These are phyloP conservation scores for Penaeus japonicus DNA, from an alignment of 1,140 invertebrate genomes.

Conservation along the genomic window DNA sequence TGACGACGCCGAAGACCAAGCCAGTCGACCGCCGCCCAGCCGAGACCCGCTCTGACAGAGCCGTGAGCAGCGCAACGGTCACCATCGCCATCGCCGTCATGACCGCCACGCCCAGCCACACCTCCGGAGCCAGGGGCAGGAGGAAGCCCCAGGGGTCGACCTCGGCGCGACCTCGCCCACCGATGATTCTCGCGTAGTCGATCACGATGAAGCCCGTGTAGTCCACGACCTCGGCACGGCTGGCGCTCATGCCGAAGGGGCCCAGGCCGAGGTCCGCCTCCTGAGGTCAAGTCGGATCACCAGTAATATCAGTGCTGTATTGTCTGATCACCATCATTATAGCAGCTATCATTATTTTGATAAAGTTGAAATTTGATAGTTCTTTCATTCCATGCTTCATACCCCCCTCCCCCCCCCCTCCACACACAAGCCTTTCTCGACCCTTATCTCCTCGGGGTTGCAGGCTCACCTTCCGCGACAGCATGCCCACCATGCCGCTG, in stretches of 20 bases:
- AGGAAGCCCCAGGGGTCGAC: constrained; percentile 17
- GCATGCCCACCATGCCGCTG: constrained; percentile 28
- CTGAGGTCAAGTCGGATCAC: neutral
- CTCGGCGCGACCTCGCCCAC: neutral
- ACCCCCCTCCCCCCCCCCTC: too few relatives aligned
- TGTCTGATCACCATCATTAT: too few relatives aligned
- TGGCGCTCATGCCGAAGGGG: neutral
- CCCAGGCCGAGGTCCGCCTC: constrained; percentile 1
- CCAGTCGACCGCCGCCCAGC: too few relatives aligned
- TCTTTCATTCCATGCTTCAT: too few relatives aligned
- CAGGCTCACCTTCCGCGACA: constrained; percentile 9
- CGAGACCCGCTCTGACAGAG: neutral
- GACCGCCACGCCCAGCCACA: neutral
- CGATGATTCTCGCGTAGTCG: neutral
- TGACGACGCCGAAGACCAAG: too few relatives aligned
- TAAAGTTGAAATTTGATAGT: too few relatives aligned
- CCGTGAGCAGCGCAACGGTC: neutral
- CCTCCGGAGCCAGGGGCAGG: neutral
- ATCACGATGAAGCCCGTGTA: neutral
- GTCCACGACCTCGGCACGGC: neutral
- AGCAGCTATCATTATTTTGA: too few relatives aligned
- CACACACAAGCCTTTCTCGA: too few relatives aligned
- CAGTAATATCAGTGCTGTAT: too few relatives aligned
- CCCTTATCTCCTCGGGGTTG: too few relatives aligned
- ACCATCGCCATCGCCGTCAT: neutral